phyloP scores from a whole-genome alignment of 2,113 vertebrate genomes.

The Erythrolamprus reginae region DNA sequence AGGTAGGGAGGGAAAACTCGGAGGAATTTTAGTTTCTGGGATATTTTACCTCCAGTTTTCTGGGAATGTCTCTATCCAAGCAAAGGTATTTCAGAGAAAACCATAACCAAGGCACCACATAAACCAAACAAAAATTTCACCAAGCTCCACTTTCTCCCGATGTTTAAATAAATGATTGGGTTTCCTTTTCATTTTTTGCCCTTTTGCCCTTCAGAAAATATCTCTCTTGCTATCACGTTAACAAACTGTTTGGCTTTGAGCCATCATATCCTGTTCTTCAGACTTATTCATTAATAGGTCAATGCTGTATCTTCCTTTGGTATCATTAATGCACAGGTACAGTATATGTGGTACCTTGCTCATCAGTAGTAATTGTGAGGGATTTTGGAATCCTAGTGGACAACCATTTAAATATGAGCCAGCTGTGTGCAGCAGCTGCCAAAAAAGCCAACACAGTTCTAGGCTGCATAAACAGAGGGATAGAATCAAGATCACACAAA shows the following conservation, averaged over 20 bases:
- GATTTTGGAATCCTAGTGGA: too few relatives aligned
- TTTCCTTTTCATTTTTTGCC: neutral
- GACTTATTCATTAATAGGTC: too few relatives aligned
- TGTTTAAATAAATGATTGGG: neutral
- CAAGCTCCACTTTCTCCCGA: neutral
- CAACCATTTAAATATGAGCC: too few relatives aligned
- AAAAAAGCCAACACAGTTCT: too few relatives aligned
- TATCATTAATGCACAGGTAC: too few relatives aligned
- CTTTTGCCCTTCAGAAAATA: neutral
- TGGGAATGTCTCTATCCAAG: constrained; percentile 3
- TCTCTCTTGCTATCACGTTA: neutral
- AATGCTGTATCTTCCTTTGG: neutral
- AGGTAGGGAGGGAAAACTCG: neutral
- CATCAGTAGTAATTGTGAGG: too few relatives aligned
- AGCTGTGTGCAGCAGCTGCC: too few relatives aligned
- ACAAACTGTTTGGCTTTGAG: neutral
- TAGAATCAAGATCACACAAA: too few relatives aligned
- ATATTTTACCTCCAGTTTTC: neutral
- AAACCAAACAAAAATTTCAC: neutral
- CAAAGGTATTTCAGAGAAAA: neutral
- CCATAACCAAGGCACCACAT: neutral
- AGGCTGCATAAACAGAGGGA: too few relatives aligned
- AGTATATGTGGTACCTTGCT: too few relatives aligned
- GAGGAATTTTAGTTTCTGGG: neutral
- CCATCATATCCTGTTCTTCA: neutral